Conservation (phyloP, 2,888 invertebrate species). For the Disparrhopalites patrizii region DNA sequence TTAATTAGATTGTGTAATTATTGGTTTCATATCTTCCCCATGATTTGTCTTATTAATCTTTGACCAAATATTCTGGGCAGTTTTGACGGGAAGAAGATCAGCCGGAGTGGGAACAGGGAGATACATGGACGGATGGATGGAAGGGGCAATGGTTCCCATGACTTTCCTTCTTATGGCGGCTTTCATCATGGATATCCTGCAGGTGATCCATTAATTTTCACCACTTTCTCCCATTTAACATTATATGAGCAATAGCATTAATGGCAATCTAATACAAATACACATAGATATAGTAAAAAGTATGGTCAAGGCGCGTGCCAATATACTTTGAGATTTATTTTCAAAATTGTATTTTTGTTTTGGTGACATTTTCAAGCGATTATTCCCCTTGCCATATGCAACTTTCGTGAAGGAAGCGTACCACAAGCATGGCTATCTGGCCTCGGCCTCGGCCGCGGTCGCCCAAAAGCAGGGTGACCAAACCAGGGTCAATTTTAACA, state of each 20-base stretch:
- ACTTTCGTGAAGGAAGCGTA: constrained; percentile 12
- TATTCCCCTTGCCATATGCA: constrained; percentile 23
- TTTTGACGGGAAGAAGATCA: background rate
- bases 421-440: background rate
- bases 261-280: too few relatives aligned
- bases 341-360: too few relatives aligned
- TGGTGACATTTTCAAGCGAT: constrained; percentile 9
- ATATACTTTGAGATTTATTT: too few relatives aligned
- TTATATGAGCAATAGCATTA: too few relatives aligned
- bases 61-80: too few relatives aligned
- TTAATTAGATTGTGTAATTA: too few relatives aligned
- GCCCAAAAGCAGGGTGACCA: background rate
- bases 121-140: constrained; percentile 20
- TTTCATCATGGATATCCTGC: constrained; percentile 25
- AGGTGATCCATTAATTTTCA: too few relatives aligned
- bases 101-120: background rate
- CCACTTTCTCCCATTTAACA: too few relatives aligned
- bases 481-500: constrained; percentile 4
- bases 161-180: constrained; percentile 21
- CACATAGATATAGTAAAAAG: too few relatives aligned
- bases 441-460: background rate
- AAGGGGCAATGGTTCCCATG: constrained; percentile 23
- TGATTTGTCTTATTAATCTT: too few relatives aligned
- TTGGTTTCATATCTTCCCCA: too few relatives aligned
- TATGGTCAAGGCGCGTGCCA: too few relatives aligned